A percentile compares a stretch with the other conserved stretches of the same genome.
Conservation (phyloP, 2,797 vertebrate genomes). For the Holocentrus rufus region DNA sequence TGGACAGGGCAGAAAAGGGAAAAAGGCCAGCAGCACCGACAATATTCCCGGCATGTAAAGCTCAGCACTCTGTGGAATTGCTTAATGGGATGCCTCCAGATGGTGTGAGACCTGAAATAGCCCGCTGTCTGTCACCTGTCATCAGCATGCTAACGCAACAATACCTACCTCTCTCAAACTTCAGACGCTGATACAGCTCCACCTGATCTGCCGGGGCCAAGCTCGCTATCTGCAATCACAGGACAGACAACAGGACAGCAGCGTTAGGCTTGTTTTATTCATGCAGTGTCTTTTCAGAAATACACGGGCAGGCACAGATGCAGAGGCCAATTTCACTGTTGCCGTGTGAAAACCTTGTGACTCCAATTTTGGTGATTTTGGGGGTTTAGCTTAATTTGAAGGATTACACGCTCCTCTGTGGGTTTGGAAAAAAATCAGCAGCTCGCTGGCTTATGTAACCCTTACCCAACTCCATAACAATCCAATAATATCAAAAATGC, state of each 20-base stretch:
- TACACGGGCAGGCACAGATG: neutral
- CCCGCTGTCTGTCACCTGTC: slow-evolving; percentile 20
- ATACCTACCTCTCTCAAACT: slow-evolving; percentile 91
- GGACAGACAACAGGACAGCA: slow-evolving; percentile 35
- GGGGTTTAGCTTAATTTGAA: no score
- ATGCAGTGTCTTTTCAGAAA: neutral
- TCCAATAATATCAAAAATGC: no score
- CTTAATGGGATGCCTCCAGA: slow-evolving; percentile 39
- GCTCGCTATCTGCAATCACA: slow-evolving; percentile 87
- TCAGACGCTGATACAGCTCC: slow-evolving; percentile 89
- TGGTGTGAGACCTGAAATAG: slow-evolving; percentile 60
- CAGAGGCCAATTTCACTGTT: neutral
- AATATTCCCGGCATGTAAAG: slow-evolving; percentile 52
- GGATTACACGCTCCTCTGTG: no score
- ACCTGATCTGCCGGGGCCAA: slow-evolving; percentile 87
- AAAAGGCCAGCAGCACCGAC: slow-evolving; percentile 16
- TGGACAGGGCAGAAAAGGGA: neutral
- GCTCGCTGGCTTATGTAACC: no score
- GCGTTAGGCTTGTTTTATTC: neutral
- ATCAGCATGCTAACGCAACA: slow-evolving; percentile 25
- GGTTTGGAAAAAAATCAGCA: no score
- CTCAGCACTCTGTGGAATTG: slow-evolving; percentile 34
- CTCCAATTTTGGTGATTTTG: no score
- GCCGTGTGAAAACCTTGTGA: no score
- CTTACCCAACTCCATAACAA: no score